These are phyloP conservation scores for Tholera decimalis DNA, from an alignment of 2,888 invertebrate species.

Conservation along the genomic window DNA sequence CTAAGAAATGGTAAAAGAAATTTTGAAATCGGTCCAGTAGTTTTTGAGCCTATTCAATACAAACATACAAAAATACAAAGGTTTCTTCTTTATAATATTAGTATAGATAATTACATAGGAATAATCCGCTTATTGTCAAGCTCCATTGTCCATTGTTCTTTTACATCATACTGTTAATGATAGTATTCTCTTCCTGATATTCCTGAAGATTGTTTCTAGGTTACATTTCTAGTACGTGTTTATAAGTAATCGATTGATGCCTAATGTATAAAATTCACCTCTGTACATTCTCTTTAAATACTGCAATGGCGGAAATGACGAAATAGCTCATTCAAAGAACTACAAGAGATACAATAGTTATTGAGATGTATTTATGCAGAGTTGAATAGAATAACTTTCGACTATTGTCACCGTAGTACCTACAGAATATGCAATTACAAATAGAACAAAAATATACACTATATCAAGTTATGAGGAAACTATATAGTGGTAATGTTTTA, in stretches of 20 bases:
- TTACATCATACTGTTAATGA: conserved; percentile 18
- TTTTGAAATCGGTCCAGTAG: too few relatives aligned
- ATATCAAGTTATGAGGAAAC: background rate
- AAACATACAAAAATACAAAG: too few relatives aligned
- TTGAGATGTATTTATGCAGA: conserved; percentile 26
- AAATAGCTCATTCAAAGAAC: conserved; percentile 33
- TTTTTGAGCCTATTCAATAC: too few relatives aligned
- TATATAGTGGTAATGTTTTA: background rate
- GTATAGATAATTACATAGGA: conserved; percentile 36
- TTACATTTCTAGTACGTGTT: background rate
- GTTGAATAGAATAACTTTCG: conserved; percentile 26
- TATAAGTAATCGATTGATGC: background rate
- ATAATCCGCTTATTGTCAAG: conserved; percentile 28
- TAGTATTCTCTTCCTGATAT: conserved; percentile 3
- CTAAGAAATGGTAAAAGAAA: too few relatives aligned
- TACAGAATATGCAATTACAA: background rate
- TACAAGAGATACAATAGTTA: conserved; percentile 26
- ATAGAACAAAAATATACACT: background rate
- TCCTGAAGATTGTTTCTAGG: background rate
- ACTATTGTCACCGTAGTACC: conserved; percentile 20
- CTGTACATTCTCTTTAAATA: background rate
- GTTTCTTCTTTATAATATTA: too few relatives aligned
- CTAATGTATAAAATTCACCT: background rate
- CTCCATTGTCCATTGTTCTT: conserved; percentile 22
- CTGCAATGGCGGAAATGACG: conserved; percentile 37